These are phyloP conservation scores for Neria commutata DNA, from an alignment of 2,888 invertebrate species.

Conservation along the genomic window DNA sequence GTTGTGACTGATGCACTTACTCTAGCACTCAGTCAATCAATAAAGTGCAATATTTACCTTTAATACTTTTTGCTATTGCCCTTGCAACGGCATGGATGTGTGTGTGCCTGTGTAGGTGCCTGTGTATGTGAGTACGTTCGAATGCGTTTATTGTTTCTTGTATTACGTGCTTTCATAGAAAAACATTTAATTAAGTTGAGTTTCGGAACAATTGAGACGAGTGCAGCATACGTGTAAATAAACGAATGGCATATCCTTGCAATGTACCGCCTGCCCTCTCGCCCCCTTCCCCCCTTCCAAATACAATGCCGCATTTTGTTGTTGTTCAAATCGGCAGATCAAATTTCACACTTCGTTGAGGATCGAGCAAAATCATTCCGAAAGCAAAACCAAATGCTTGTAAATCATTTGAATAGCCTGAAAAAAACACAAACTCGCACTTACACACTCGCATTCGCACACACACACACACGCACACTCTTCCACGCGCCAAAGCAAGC, in stretches of 20 bases:
- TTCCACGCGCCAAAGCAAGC: background rate
- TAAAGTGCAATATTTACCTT: constrained; percentile 21
- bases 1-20: background rate
- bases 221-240: too few relatives aligned
- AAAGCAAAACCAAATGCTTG: constrained; percentile 24
- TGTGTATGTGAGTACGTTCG: background rate
- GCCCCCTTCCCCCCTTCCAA: too few relatives aligned
- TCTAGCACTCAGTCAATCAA: constrained; percentile 4
- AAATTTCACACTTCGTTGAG: background rate
- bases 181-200: too few relatives aligned
- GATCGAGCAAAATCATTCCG: background rate
- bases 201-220: too few relatives aligned
- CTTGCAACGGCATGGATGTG: too few relatives aligned
- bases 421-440: constrained; percentile 32
- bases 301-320: too few relatives aligned
- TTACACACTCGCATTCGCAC: too few relatives aligned
- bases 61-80: constrained; percentile 15
- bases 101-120: background rate
- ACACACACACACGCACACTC: background rate
- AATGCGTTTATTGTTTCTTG: too few relatives aligned
- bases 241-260: background rate
- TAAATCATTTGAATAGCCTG: constrained; percentile 51
- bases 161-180: too few relatives aligned
- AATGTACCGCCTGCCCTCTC: background rate
- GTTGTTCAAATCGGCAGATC: too few relatives aligned